Percentiles rank a stretch among this genome's conserved stretches.
phyloP scores from a whole-genome alignment of 2,797 vertebrate species.

The Anguilla marmorata region DNA sequence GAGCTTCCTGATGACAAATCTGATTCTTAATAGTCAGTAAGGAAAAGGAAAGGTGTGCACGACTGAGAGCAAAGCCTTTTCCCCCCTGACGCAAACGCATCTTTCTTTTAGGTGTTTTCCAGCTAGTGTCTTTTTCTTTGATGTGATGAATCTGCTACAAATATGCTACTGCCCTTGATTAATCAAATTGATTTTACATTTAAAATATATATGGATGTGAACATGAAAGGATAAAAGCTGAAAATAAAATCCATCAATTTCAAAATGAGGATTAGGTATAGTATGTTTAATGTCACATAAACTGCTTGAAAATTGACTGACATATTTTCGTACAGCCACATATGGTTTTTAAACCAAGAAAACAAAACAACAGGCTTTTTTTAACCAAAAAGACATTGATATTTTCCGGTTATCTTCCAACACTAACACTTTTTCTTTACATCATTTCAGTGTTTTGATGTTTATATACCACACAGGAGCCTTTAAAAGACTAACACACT shows the following conservation, averaged over 20 bases:
- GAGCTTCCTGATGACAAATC: conserved; percentile 47
- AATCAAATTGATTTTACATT: neutral
- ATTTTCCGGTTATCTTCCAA: neutral
- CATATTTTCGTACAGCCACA: neutral
- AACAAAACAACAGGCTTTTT: neutral
- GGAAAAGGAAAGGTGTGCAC: neutral
- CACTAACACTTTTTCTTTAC: neutral
- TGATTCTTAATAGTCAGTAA: conserved; percentile 48
- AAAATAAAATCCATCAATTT: conserved; percentile 1
- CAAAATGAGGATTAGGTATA: neutral
- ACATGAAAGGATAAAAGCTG: neutral
- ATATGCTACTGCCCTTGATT: neutral
- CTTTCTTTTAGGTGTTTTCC: conserved; percentile 6
- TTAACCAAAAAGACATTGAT: neutral
- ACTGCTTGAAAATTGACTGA: conserved; percentile 24
- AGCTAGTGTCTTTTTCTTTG: conserved; percentile 11
- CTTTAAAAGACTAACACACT: neutral
- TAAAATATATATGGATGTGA: neutral
- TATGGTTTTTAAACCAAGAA: neutral
- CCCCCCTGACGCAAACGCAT: conserved; percentile 44
- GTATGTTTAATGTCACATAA: conserved; percentile 25
- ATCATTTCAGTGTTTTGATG: conserved; percentile 4
- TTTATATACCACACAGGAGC: neutral
- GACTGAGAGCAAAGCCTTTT: conserved; percentile 36
- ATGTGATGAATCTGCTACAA: neutral